phyloP scores from a whole-genome alignment of 2,888 invertebrate species.

The Helicoverpa assulta region DNA sequence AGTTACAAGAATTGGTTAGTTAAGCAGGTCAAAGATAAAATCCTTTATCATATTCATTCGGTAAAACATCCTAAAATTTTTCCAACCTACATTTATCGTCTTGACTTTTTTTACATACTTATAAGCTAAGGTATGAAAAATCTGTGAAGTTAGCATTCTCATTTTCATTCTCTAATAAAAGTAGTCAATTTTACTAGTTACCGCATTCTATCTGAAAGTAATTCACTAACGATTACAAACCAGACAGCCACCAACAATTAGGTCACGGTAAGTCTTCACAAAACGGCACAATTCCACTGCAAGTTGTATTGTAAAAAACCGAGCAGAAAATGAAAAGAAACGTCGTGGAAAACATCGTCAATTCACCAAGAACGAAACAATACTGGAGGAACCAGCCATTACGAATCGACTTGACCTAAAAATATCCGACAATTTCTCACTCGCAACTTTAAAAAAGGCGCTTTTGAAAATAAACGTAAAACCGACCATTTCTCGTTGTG shows the following conservation, averaged over 20 bases:
- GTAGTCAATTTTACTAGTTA: too few relatives aligned
- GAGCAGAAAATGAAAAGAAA: slow-evolving; percentile 41
- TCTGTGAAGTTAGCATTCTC: too few relatives aligned
- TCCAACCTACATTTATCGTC: too few relatives aligned
- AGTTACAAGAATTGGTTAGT: too few relatives aligned
- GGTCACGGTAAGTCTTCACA: background rate
- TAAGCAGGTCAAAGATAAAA: too few relatives aligned
- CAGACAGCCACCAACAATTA: background rate
- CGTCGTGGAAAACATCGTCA: slow-evolving; percentile 46
- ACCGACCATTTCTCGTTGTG: slow-evolving; percentile 56
- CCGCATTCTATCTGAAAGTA: too few relatives aligned
- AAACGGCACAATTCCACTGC: slow-evolving; percentile 5
- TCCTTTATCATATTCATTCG: too few relatives aligned
- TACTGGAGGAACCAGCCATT: slow-evolving; percentile 46
- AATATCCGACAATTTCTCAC: slow-evolving; percentile 60
- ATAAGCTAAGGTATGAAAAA: too few relatives aligned
- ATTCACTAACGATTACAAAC: background rate
- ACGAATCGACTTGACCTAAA: slow-evolving; percentile 60
- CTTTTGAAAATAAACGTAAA: slow-evolving; percentile 52
- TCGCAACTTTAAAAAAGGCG: slow-evolving; percentile 55
- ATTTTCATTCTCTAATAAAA: too few relatives aligned
- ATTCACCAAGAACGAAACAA: slow-evolving; percentile 55
- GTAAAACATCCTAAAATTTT: too few relatives aligned
- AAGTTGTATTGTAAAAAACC: slow-evolving; percentile 35
- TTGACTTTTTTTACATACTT: too few relatives aligned